phyloP scores from a whole-genome alignment of 1,140 invertebrate genomes.

The Ceratosolen fusciceps region DNA sequence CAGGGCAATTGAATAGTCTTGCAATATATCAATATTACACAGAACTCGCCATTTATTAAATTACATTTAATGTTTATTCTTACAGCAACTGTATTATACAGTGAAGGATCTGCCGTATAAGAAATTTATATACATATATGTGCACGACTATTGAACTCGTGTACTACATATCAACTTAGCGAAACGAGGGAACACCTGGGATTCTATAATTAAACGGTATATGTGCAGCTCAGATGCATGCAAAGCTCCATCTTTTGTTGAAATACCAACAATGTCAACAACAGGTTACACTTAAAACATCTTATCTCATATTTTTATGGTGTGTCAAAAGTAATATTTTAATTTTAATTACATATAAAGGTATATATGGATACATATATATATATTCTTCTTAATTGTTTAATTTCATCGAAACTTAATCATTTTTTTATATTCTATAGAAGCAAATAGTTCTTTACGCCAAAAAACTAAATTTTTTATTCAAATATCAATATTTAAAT shows the following conservation, averaged over 20 bases:
- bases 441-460: no score
- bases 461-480: no score
- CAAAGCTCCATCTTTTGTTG: background rate
- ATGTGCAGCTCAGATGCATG: background rate
- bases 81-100: background rate
- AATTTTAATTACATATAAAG: no score
- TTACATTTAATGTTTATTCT: background rate
- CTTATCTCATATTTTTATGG: no score
- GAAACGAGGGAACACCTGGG: background rate
- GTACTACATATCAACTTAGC: slow-evolving; percentile 26
- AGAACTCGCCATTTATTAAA: background rate
- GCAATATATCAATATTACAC: background rate
- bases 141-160: slow-evolving; percentile 6
- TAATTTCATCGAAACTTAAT: no score
- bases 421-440: no score
- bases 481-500: no score
- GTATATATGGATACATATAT: no score
- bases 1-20: background rate
- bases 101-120: background rate
- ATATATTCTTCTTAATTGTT: no score
- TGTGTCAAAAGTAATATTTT: no score
- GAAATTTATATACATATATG: background rate
- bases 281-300: no score
- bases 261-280: background rate
- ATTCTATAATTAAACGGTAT: slow-evolving; percentile 24